Percentiles rank a stretch among this genome's conserved stretches.
Conservation (phyloP, 2,797 vertebrate species). For the Rhabdophis nuchalis region DNA sequence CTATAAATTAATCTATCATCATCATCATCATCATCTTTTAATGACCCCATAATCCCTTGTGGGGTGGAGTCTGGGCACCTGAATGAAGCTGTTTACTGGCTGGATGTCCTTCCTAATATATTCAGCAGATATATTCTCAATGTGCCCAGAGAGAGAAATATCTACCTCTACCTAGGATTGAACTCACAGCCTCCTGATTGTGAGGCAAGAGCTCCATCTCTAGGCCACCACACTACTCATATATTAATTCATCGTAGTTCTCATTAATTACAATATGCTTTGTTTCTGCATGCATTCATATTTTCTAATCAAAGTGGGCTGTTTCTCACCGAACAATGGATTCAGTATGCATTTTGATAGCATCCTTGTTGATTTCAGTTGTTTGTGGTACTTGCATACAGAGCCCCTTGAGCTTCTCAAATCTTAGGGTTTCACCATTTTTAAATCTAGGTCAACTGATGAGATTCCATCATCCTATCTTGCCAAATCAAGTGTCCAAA, state of each 20-base stretch:
- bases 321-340: not conserved
- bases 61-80: too few species aligned
- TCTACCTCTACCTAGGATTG: too few species aligned
- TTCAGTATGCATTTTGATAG: not conserved
- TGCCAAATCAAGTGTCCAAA: not conserved
- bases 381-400: not conserved
- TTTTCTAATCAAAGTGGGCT: not conserved
- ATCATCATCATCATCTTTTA: too few species aligned
- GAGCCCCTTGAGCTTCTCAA: not conserved
- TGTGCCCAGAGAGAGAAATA: too few species aligned
- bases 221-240: too few species aligned
- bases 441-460: not conserved
- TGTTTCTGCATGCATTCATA: not conserved
- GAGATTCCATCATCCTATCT: not conserved
- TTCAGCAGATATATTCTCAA: too few species aligned
- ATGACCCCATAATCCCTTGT: too few species aligned
- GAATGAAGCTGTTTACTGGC: too few species aligned
- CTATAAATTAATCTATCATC: not conserved
- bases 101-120: too few species aligned
- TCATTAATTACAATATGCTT: not conserved
- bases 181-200: too few species aligned
- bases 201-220: too few species aligned
- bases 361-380: not conserved
- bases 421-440: not conserved
- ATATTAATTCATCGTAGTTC: not conserved